Percentiles rank a stretch among this genome's conserved stretches.
phyloP scores from a whole-genome alignment of 2,113 vertebrate genomes.

The Leptobrachium ailaonicum region DNA sequence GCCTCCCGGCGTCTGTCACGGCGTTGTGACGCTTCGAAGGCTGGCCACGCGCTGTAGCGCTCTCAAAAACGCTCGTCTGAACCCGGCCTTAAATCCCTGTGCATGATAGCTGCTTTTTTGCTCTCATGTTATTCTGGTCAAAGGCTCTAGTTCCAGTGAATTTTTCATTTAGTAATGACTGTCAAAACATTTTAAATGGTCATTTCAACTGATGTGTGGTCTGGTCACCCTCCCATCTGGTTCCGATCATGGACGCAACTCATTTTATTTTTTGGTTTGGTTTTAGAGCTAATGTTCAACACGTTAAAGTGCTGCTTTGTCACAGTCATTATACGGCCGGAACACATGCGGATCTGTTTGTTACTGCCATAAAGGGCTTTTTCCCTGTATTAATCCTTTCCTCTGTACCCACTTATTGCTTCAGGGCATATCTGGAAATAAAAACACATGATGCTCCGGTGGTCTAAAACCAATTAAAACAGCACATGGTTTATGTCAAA shows the following conservation, averaged over 20 bases:
- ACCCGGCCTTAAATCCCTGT: no score
- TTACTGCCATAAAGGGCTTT: not conserved
- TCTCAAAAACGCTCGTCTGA: no score
- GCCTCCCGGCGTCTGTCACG: no score
- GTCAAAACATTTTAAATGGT: no score
- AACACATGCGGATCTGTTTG: slow-evolving; percentile 24
- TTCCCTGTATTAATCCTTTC: slow-evolving; percentile 7
- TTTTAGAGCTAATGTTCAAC: not conserved
- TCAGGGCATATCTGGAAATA: not conserved
- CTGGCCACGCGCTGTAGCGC: no score
- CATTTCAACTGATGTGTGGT: not conserved
- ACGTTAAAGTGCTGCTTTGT: slow-evolving; percentile 8
- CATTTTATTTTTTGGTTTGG: not conserved
- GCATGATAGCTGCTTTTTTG: no score
- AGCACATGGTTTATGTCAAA: not conserved
- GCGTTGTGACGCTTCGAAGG: no score
- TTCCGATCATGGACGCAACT: not conserved
- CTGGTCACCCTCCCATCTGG: slow-evolving; percentile 1
- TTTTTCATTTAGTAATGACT: no score
- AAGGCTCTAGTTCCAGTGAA: no score
- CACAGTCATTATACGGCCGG: not conserved
- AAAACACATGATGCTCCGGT: slow-evolving; percentile 8
- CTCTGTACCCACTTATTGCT: not conserved
- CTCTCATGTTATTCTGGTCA: no score
- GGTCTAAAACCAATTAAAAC: slow-evolving; percentile 2